Base-by-base conservation (phyloP, 2,888 invertebrate species). In the Parnassius smintheus region DNA sequence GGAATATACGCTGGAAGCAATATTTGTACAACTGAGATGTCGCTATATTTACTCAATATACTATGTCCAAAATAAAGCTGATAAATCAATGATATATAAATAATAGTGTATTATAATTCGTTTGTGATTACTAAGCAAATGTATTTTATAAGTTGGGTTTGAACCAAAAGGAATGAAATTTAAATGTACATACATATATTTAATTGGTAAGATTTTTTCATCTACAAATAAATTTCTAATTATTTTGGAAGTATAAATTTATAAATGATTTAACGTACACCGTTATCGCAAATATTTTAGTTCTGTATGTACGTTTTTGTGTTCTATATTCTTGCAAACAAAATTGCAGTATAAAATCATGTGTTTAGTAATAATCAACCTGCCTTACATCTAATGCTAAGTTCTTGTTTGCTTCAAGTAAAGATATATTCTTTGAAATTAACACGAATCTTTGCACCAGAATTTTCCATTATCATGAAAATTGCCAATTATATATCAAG, bases 101-200 rank as follows among this genome's bases (percentile, higher is more conserved):
- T 51, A 61, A 13, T 61, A 63, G 45, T 50, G 45, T 63, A 57
- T 55, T 25, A 50, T 49, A 57, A 48, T 42, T 49, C 51, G 50
- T 63, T 63, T 56, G 55, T 58, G 49, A 55, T 63, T 59, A 63
- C 55, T 56, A 63, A 63, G 46, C 63, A 56, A 59, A 56, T 63
- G 63, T 56, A 61, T 61, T 61, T 61, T 56, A 56, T 61, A 44
- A 50, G 18, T 35, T 52, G 13, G 54, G 10, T 42, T n/a, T 12
- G 13, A 42, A 51, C 22, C 25, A 2, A 18, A 9, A 12, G 50
- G 7, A 22, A 51, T 25, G 2, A 35, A 35, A 35, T 35, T 4
- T 35, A 35, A 35, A 35, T 35, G 35, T 35, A 35, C 35, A 35
- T 35, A 35, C 7, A 35, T 35, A 35, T 35, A 35, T 35, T 35